phyloP scores from a whole-genome alignment of 23 tunicate genomes.

The Corella eumyota region DNA sequence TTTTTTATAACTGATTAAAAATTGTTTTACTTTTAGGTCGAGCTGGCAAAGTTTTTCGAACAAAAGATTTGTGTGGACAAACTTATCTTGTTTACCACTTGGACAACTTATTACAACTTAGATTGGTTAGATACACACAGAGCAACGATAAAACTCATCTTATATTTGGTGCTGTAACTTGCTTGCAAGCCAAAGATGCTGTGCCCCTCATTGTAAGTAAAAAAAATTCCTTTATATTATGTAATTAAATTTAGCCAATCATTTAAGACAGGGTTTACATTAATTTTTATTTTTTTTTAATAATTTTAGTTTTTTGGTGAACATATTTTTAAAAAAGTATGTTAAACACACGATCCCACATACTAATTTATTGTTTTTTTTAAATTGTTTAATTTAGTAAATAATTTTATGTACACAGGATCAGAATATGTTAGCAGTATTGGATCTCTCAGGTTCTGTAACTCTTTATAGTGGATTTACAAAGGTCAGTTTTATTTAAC shows the following conservation, averaged over 20 bases:
- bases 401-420: slow-evolving; percentile 43
- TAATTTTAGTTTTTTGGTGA: too few relatives aligned
- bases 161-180: slow-evolving; percentile 71
- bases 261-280: too few relatives aligned
- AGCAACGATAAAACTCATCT: slow-evolving; percentile 48
- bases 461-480: slow-evolving; percentile 51
- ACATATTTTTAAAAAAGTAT: too few relatives aligned
- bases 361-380: too few relatives aligned
- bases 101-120: slow-evolving; percentile 46
- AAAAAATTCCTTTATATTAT: neutral
- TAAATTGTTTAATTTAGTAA: too few relatives aligned
- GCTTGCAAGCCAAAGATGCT: slow-evolving; percentile 70
- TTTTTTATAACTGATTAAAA: too few relatives aligned
- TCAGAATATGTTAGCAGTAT: slow-evolving; percentile 58
- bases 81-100: slow-evolving; percentile 58
- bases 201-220: slow-evolving; percentile 35
- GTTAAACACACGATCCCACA: too few relatives aligned
- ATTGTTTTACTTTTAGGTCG: too few relatives aligned
- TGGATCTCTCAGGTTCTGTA: slow-evolving; percentile 55
- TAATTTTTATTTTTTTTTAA: too few relatives aligned
- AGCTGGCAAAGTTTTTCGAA: slow-evolving; percentile 63
- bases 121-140: slow-evolving; percentile 53
- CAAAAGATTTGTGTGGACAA: slow-evolving; percentile 64
- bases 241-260: too few relatives aligned
- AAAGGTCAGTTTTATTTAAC: slow-evolving; percentile 61